These are phyloP conservation scores for Halocynthia aurantium DNA, from an alignment of 23 tunicate species.

Conservation along the genomic window DNA sequence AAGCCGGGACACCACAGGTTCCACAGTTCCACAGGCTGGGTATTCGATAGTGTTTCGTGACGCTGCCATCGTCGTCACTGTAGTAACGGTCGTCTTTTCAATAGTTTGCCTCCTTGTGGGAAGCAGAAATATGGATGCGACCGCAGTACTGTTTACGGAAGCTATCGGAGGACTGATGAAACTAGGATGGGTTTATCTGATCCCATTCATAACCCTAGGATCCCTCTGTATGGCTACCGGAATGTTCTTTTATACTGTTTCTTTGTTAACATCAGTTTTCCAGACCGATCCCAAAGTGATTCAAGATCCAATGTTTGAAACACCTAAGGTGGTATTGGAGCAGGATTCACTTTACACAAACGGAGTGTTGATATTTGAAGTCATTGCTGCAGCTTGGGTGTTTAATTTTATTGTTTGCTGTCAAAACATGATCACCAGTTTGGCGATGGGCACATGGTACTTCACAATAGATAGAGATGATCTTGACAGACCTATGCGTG, in stretches of 20 bases:
- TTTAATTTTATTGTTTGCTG: slow-evolving; percentile 56
- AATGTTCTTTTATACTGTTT: slow-evolving; percentile 41
- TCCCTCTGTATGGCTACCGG: slow-evolving; percentile 40
- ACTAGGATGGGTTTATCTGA: slow-evolving; percentile 60
- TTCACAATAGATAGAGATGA: slow-evolving; percentile 45
- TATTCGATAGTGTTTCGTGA: slow-evolving; percentile 52
- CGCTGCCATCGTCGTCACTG: slow-evolving; percentile 43
- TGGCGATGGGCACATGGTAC: slow-evolving; percentile 64
- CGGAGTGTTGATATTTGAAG: slow-evolving; percentile 53
- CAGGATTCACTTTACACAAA: slow-evolving; percentile 40
- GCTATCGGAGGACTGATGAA: slow-evolving; percentile 25
- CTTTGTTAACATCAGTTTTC: slow-evolving; percentile 50
- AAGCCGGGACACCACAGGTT: neutral
- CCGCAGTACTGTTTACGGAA: slow-evolving; percentile 47
- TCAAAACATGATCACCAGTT: slow-evolving; percentile 45
- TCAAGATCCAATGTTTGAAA: slow-evolving; percentile 14
- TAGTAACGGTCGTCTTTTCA: slow-evolving; percentile 21
- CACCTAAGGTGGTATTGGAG: slow-evolving; percentile 3
- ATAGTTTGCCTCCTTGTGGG: slow-evolving; percentile 40
- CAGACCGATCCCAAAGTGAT: slow-evolving; percentile 4
- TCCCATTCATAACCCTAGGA: slow-evolving; percentile 40
- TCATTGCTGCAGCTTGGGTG: slow-evolving; percentile 51
- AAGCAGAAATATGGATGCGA: slow-evolving; percentile 47
- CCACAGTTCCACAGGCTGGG: slow-evolving; percentile 41
- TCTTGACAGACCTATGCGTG: slow-evolving; percentile 63